Evolutionary conservation across 2,113 vertebrate genomes (phyloP).

Genomic region (Hoplias malabaricus): DNA sequence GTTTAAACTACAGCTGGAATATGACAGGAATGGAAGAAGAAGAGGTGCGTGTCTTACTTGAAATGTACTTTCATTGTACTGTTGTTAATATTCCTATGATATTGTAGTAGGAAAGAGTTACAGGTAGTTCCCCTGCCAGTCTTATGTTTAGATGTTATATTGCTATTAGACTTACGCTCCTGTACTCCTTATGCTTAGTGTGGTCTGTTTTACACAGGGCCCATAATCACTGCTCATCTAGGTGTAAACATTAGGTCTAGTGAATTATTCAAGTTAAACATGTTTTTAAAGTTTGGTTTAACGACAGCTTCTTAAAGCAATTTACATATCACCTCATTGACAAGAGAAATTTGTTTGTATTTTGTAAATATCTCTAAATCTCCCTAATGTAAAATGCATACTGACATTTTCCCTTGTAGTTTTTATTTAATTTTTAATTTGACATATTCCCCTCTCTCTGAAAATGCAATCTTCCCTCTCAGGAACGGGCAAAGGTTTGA

Average conservation of each 20-base stretch:
- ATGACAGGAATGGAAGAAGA: slow-evolving; percentile 94
- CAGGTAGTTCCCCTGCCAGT: background rate
- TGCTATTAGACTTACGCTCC: too few relatives aligned
- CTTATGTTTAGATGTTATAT: background rate
- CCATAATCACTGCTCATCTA: too few relatives aligned
- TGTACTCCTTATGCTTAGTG: background rate
- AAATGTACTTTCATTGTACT: background rate
- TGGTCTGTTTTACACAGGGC: background rate
- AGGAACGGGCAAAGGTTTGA: slow-evolving; percentile 74
- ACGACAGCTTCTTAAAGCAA: background rate
- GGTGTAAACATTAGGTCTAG: too few relatives aligned
- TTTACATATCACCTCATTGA: background rate
- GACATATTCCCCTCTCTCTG: slow-evolving; percentile 28
- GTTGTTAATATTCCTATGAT: background rate
- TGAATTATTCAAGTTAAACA: too few relatives aligned
- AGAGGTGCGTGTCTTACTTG: slow-evolving; percentile 76
- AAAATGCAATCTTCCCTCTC: slow-evolving; percentile 56
- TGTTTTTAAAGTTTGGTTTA: too few relatives aligned
- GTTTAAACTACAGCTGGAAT: slow-evolving; percentile 93
- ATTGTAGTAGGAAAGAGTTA: too few relatives aligned
- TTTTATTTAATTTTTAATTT: background rate
- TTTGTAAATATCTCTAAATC: too few relatives aligned
- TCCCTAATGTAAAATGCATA: too few relatives aligned
- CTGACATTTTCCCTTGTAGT: slow-evolving; percentile 5
- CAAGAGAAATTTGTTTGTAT: background rate